These are phyloP conservation scores for Ranitomeya imitator DNA, from an alignment of 2,113 vertebrate species.

Conservation along the genomic window DNA sequence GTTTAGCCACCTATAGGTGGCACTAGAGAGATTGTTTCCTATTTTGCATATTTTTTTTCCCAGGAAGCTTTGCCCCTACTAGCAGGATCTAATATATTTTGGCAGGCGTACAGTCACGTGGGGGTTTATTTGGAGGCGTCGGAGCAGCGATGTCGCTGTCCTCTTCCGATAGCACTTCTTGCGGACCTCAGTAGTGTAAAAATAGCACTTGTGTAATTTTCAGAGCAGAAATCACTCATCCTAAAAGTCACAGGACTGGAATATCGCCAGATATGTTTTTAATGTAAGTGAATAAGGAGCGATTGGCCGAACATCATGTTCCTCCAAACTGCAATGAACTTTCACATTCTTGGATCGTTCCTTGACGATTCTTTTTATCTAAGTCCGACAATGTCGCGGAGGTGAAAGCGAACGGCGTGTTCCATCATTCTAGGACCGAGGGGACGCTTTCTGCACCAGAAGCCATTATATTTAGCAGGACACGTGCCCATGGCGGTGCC, in stretches of 20 bases:
- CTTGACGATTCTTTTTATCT: not conserved
- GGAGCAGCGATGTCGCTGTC: not conserved
- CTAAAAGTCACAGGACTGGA: not conserved
- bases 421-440: not conserved
- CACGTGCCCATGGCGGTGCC: too few relatives aligned
- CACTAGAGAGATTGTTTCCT: not conserved
- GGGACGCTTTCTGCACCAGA: not conserved
- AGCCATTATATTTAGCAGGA: not conserved
- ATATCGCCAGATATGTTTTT: not conserved
- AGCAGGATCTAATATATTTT: not conserved
- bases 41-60: not conserved
- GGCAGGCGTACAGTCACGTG: not conserved
- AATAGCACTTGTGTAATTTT: not conserved
- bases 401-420: not conserved
- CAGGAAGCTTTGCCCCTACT: not conserved
- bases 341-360: constrained; percentile 9
- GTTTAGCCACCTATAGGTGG: not conserved
- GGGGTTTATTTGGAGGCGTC: not conserved
- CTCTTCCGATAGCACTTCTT: not conserved
- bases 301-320: constrained; percentile 32
- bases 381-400: not conserved
- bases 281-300: constrained; percentile 9
- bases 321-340: not conserved
- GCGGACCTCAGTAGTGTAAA: not conserved
- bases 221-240: not conserved